Conservation (phyloP, 2,888 invertebrate species). For the Physocephala rufipes region DNA sequence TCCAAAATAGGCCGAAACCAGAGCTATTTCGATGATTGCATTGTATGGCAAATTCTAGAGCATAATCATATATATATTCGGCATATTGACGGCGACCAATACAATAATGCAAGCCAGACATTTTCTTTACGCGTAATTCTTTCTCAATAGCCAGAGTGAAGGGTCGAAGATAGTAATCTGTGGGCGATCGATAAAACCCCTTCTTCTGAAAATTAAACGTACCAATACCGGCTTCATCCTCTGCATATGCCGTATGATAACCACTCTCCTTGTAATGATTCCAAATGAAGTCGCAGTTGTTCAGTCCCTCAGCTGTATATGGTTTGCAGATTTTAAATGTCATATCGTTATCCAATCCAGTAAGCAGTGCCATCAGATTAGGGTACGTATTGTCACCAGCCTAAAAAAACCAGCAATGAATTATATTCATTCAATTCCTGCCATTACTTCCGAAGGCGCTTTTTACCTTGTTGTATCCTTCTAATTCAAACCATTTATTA, state of each 20-base stretch:
- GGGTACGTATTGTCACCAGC: slow-evolving; percentile 90
- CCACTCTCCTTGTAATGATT: slow-evolving; percentile 74
- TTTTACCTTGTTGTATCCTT: slow-evolving; percentile 80
- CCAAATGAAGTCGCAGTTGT: slow-evolving; percentile 81
- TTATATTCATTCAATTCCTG: not conserved
- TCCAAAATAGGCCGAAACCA: slow-evolving; percentile 81
- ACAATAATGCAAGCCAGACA: slow-evolving; percentile 69
- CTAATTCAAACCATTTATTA: slow-evolving; percentile 74
- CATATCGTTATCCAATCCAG: slow-evolving; percentile 69
- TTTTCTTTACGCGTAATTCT: slow-evolving; percentile 65
- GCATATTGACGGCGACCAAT: slow-evolving; percentile 71
- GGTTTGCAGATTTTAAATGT: slow-evolving; percentile 68
- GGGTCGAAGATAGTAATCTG: slow-evolving; percentile 83
- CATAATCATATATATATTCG: slow-evolving; percentile 75
- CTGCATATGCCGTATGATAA: slow-evolving; percentile 81
- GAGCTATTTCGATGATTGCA: slow-evolving; percentile 68
- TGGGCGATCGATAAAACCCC: slow-evolving; percentile 78
- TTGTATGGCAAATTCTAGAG: slow-evolving; percentile 72
- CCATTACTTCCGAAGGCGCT: not conserved
- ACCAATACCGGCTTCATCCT: slow-evolving; percentile 75
- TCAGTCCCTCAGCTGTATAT: slow-evolving; percentile 68
- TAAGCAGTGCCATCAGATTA: slow-evolving; percentile 83
- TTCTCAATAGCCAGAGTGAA: slow-evolving; percentile 75
- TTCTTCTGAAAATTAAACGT: slow-evolving; percentile 74
- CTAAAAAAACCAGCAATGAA: slow-evolving; percentile 59